These are phyloP conservation scores for Rhingia campestris DNA, from an alignment of 2,888 invertebrate genomes.

Conservation along the genomic window DNA sequence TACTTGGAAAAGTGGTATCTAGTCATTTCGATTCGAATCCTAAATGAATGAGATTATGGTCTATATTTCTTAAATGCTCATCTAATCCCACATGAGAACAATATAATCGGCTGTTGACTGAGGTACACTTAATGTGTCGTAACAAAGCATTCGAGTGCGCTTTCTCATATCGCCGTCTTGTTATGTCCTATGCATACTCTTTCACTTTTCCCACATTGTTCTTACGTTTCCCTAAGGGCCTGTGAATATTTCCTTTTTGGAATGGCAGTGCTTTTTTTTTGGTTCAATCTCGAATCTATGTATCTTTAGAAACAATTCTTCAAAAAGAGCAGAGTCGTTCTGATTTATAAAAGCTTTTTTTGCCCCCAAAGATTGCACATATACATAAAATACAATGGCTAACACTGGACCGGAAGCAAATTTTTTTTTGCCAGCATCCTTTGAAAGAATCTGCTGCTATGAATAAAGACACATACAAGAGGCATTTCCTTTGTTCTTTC, in stretches of 20 bases:
- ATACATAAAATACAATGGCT: slow-evolving; percentile 15
- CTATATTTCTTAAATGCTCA: slow-evolving; percentile 4
- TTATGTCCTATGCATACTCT: background rate
- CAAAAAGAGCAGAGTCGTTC: slow-evolving; percentile 3
- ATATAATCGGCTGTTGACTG: slow-evolving; percentile 13
- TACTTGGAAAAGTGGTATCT: background rate
- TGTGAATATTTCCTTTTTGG: slow-evolving; percentile 16
- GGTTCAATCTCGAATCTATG: slow-evolving; percentile 5
- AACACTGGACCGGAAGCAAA: slow-evolving; percentile 18
- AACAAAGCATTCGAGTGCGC: background rate
- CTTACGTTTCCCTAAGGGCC: background rate
- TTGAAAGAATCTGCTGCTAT: slow-evolving; percentile 13
- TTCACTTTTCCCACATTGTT: background rate
- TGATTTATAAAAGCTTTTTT: slow-evolving; percentile 13
- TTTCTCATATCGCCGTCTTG: background rate
- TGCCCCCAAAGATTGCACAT: background rate
- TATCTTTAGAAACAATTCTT: slow-evolving; percentile 4
- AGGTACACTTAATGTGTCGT: slow-evolving; percentile 1
- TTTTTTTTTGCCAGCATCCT: background rate
- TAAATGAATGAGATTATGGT: slow-evolving; percentile 7
- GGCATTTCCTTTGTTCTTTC: slow-evolving; percentile 16
- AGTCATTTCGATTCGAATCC: background rate
- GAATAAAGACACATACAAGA: slow-evolving; percentile 6
- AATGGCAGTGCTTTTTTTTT: background rate
- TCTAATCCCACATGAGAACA: slow-evolving; percentile 8